Base-by-base conservation (phyloP, 2,888 invertebrate genomes). In the Ectobius pallidus region DNA sequence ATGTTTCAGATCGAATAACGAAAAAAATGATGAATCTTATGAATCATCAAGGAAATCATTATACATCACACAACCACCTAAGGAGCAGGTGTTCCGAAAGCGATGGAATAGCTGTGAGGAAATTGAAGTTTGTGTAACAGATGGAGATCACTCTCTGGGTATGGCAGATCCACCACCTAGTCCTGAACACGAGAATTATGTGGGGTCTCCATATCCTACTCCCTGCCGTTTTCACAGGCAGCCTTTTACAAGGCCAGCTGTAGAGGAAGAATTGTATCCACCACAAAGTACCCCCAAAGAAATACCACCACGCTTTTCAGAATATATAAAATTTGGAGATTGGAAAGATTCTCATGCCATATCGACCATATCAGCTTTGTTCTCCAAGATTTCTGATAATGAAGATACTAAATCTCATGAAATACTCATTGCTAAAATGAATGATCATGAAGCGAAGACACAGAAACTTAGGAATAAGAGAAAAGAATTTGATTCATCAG, bases 101-200 rank as follows among this genome's bases (percentile, higher is more conserved):
- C n/a, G n/a, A n/a, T n/a, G n/a, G n/a, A n/a, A n/a, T n/a, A n/a
- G n/a, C n/a, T n/a, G n/a, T n/a, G n/a, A n/a, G n/a, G 34, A 34
- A 34, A 7, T 7, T 11, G 34, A 34, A 34, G 34, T 7, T 11
- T 34, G 34, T 11, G 58, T 16, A 30, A 58, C 65, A 16, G 27
- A 27, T 25, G 65, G 44, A 9, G n/a, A n/a, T n/a, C n/a, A n/a
- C n/a, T n/a, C n/a, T n/a, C n/a, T n/a, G n/a, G n/a, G n/a, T n/a
- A n/a, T n/a, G n/a, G n/a, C n/a, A n/a, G n/a, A n/a, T n/a, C 65
- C 65, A n/a, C 65, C 65, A 11, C 65, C 65, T 27, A 65, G 65
- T 65, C 65, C 65, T 9, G 65, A 65, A 16, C 16, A 22, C 6
- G n/a, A 11, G n/a, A n/a, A 20, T 3, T 65, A 44, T 30, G n/a